These are phyloP conservation scores for Otocyon megalotis DNA, from an alignment of 2,113 vertebrate species.

Conservation along the genomic window DNA sequence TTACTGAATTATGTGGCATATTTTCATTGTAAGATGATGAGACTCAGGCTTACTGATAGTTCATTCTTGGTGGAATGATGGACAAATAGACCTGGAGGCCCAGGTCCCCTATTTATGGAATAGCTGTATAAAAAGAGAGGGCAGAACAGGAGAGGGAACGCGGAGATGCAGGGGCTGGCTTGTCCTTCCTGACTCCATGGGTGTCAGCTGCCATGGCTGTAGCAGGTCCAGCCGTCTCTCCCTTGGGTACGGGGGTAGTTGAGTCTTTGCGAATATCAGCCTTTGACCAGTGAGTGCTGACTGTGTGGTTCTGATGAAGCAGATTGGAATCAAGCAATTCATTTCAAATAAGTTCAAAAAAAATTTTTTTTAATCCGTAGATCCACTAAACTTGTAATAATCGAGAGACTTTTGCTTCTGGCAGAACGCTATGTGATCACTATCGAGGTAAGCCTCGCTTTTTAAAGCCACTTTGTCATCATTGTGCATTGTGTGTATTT, in stretches of 20 bases:
- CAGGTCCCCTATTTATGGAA: not conserved
- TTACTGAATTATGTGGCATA: conserved; percentile 31
- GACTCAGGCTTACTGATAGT: not conserved
- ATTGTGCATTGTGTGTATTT: not conserved
- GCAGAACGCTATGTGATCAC: conserved; percentile 99
- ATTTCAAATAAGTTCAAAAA: conserved; percentile 49
- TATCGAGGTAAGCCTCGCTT: conserved; percentile 92
- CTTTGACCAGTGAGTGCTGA: not conserved
- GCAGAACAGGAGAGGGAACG: not conserved
- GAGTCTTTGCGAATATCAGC: conserved; percentile 6
- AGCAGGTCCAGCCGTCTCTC: not conserved
- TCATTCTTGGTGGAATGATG: conserved; percentile 18
- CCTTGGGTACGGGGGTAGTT: not conserved
- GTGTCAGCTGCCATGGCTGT: not conserved
- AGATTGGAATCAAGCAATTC: not conserved
- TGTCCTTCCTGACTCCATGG: conserved; percentile 36
- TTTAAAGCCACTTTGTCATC: not conserved
- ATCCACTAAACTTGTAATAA: conserved; percentile 99
- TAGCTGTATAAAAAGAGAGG: not conserved
- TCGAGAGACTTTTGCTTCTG: conserved; percentile 96
- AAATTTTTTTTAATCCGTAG: conserved; percentile 82
- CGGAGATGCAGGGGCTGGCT: not conserved
- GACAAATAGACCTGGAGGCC: not conserved
- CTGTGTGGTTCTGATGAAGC: not conserved
- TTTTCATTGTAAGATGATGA: conserved; percentile 57